phyloP scores from a whole-genome alignment of 1,140 invertebrate species.

The Pachyrhynchus sulphureomaculatus region DNA sequence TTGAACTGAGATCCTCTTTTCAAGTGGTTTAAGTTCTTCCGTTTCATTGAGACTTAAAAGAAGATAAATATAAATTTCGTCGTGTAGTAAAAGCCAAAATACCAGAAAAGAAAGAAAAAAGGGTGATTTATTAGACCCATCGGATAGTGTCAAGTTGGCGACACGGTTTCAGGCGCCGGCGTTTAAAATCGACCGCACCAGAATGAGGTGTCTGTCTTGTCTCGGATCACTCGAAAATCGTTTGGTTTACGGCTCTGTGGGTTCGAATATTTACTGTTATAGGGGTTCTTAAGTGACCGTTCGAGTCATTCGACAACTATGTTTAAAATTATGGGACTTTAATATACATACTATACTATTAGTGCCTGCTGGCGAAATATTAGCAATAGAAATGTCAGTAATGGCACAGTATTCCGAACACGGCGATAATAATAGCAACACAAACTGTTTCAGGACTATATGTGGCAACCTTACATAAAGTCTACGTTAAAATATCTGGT shows the following conservation, averaged over 20 bases:
- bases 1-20: not conserved
- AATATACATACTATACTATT: no score
- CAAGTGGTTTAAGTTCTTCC: not conserved
- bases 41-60: not conserved
- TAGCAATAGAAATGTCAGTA: no score
- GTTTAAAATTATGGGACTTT: no score
- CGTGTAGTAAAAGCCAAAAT: conserved; percentile 7
- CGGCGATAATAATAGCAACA: no score
- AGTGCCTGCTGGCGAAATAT: no score
- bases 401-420: no score
- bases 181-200: not conserved
- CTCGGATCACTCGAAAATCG: not conserved
- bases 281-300: conserved; percentile 2
- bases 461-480: no score
- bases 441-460: no score
- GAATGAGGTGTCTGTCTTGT: conserved; percentile 11
- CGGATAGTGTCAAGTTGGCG: conserved; percentile 22
- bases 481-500: no score
- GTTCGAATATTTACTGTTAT: conserved; percentile 12
- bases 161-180: conserved; percentile 24
- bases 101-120: not conserved
- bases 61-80: not conserved
- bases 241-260: conserved; percentile 3
- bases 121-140: conserved; percentile 26
- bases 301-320: conserved; percentile 2